Evolutionary conservation across 2,888 invertebrate species (phyloP).

Genomic region (Oligia latruncula): DNA sequence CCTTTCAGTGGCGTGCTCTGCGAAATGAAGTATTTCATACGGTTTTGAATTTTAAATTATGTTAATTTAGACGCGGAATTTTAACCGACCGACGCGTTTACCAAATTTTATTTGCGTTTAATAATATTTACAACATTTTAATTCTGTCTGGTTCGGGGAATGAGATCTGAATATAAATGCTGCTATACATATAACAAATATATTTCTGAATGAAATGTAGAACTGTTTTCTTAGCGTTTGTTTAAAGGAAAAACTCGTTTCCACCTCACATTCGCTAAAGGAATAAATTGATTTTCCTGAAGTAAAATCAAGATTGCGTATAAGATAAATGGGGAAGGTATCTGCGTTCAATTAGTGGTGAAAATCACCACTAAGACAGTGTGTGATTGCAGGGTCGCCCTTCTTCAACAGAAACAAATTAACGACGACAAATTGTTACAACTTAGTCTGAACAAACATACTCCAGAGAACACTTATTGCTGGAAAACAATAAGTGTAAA

Average conservation of each 20-base stretch:
- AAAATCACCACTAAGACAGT: conserved; percentile 57
- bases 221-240: background rate
- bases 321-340: conserved; percentile 41
- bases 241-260: background rate
- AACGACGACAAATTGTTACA: conserved; percentile 57
- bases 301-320: conserved; percentile 18
- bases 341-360: conserved; percentile 48
- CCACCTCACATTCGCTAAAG: background rate
- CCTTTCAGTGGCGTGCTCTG: conserved; percentile 80
- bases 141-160: conserved; percentile 41
- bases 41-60: conserved; percentile 85
- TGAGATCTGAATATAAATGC: conserved; percentile 15
- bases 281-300: conserved; percentile 1
- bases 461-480: conserved; percentile 55
- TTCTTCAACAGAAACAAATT: conserved; percentile 57
- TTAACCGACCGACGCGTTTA: conserved; percentile 69
- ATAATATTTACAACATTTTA: conserved; percentile 65
- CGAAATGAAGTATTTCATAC: conserved; percentile 82
- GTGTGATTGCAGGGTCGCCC: conserved; percentile 53
- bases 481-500: conserved; percentile 53
- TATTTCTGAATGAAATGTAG: background rate
- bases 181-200: background rate
- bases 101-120: conserved; percentile 70
- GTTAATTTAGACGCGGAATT: conserved; percentile 79
- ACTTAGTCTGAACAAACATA: conserved; percentile 55